Base-by-base conservation (phyloP, 1,140 invertebrate species). In the Drosophila serrata region DNA sequence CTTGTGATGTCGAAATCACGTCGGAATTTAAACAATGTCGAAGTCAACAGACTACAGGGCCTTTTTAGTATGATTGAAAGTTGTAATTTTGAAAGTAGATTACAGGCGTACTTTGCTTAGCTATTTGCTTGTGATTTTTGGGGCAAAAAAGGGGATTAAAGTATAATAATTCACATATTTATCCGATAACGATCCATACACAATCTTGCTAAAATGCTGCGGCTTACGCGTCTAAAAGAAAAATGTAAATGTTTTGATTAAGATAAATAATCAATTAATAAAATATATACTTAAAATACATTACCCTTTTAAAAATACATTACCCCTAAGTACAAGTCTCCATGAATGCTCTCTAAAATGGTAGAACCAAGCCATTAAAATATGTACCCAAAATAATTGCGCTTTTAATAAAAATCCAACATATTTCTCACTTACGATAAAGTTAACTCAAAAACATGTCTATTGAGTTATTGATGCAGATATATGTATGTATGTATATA, bases 391-490 rank as follows among this genome's bases (percentile, higher is more conserved):
- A 55, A 55, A 55, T 55, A 55, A 55, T 55, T 55, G 51, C 51
- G 51, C 51, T 55, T 55, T 55, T 55, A 55, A 55, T 55, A 55
- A 55, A 55, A 55, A 55, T 55, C 51, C 51, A 55, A 55, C 51
- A 55, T 37, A 55, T 37, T 55, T 55, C 33, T 55, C 51, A 55
- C 51, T 37, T 55, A 55, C 33, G 33, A 55, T 55, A 55, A 37
- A 55, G 33, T n/a, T 55, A 55, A 55, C 51, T 55, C 51, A 55
- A 55, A 55, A 37, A 37, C 51, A 37, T 37, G 51, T 55, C 51
- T 55, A 55, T 55, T 55, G 51, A 55, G 51, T 55, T 55, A 55
- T 24, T 55, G 33, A 55, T 55, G 51, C 51, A 24, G 51, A 55
- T 55, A 29, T 29, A 48, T 17, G 27, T 29, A 12, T 49, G 19